Percentiles rank a stretch among this genome's conserved stretches.
Evolutionary conservation across 2,113 vertebrate genomes (phyloP).

Genomic region (Corythaeola cristata): DNA sequence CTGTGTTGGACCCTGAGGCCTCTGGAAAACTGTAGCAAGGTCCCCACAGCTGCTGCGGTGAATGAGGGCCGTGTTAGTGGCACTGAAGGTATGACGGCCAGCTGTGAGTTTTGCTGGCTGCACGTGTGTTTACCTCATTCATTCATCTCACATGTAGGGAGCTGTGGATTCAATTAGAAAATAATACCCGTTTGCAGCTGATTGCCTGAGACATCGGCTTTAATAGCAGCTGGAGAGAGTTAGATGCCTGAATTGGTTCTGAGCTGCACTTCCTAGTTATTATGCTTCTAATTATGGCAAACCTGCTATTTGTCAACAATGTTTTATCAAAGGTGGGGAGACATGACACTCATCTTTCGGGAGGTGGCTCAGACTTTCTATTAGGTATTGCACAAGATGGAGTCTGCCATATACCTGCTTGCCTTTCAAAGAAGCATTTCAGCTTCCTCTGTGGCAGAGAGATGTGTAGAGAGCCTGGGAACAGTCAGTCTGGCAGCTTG

Average conservation of each 20-base stretch:
- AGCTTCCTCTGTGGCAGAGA: not conserved
- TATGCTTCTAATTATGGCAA: conserved; percentile 63
- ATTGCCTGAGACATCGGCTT: conserved; percentile 64
- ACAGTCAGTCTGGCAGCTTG: not conserved
- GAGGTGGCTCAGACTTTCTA: conserved; percentile 66
- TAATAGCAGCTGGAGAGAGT: conserved; percentile 72
- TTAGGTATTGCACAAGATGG: conserved; percentile 27
- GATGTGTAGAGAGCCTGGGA: not conserved
- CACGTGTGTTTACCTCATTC: conserved; percentile 56
- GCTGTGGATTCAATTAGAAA: conserved; percentile 56
- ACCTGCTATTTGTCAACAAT: conserved; percentile 65
- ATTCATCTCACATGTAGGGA: conserved; percentile 60
- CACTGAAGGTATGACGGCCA: not conserved
- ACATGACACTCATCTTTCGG: conserved; percentile 30
- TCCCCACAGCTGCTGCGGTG: not conserved
- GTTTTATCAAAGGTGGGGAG: conserved; percentile 65
- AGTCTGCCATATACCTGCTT: not conserved
- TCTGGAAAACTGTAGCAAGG: not conserved
- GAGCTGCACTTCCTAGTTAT: conserved; percentile 49
- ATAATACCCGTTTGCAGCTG: conserved; percentile 56
- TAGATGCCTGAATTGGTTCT: conserved; percentile 33
- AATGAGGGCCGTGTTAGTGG: not conserved
- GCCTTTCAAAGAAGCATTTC: conserved; percentile 56
- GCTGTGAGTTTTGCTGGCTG: not conserved
- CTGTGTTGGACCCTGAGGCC: not conserved